Evolutionary conservation across 2,888 invertebrate species (phyloP), one percentile per base, ranked within the genome.

Genomic region (Eledone cirrhosa): DNA sequence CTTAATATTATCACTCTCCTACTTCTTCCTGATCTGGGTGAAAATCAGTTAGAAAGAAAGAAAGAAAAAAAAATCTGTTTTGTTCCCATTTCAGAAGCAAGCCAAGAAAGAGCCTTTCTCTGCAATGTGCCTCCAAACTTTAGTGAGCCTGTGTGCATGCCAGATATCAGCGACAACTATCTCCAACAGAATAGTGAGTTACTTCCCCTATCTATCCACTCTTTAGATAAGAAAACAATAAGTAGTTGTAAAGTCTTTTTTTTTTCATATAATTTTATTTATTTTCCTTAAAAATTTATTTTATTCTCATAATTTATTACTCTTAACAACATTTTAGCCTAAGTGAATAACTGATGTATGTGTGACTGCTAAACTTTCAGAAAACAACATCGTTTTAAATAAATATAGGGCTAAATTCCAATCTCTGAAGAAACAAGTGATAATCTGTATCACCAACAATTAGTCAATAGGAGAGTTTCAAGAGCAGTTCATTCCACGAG

Each of bases 61-160:
- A 41, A 41, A 41, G 33, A 41, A 41, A 41, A 41, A 41, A 41
- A 41, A 41, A 41, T 41, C 19, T 41, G 16, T 72, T 72, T 72
- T 72, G 33, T 72, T 72, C 69, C 33, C 78, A 77, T 82, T 82
- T 33, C 83, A 88, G 89, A 95, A 91, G 94, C 95, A 81, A 95
- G 85, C 59, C 94, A 94, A 88, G 95, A 95, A 90, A 93, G 94
- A 78, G 93, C 94, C 13, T 92, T 94, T 84, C 92, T 94, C 86
- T 94, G 94, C 88, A 94, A 94, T 90, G 94, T 94, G 85, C 93
- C 94, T 11, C 93, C 94, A 79, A 94, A 93, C 90, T 93, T 95
- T 92, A 95, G 95, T 93, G 95, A 95, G 90, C 84, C 87, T n/a
- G 84, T 93, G 93, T 89, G 95, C 94, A 86, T 95, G 94, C 92